Base-by-base conservation (phyloP, 2,797 vertebrate species). In the Acanthiza pusilla region DNA sequence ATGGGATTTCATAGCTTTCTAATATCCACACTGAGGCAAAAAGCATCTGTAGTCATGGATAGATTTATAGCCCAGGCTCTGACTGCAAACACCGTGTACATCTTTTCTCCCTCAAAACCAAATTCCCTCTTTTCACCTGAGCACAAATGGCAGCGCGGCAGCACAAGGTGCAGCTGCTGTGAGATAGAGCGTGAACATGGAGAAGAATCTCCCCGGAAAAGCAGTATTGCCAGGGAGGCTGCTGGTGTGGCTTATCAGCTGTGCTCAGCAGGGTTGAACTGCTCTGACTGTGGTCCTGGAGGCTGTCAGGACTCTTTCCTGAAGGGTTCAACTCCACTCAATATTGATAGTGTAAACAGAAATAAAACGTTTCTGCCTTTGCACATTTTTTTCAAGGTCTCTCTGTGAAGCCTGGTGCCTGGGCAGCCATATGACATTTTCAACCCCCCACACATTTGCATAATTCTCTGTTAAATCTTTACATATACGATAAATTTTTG, bases 101-200 rank as follows among this genome's bases (percentile, higher is more conserved):
- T 25, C 14, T 70, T 62, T 51, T 22, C 30, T 78, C 40, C 27
- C 62, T 55, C 47, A 60, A 74, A 74, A 88, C n/a, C 13, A 84
- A 88, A 71, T 63, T 54, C 65, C 57, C 30, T 55, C 63, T 57
- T 79, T 73, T 85, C 32, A 78, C 38, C 74, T 30, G 26, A 61
- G 26, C 42, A 45, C 40, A 88, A 71, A 55, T 16, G 61, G 51
- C 60, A 85, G 71, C 54, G 13, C 0, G 16, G 50, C 2, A 42
- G 30, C 43, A 77, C 53, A n/a, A 62, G 77, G 67, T 23, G 62
- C 48, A 34, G 67, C 13, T 71, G 42, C 3, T 83, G 58, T 51
- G 36, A 82, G 63, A 50, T 6, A 54, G 43, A 0, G 0, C 70
- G n/a, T 1, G 29, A 43, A n/a, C 47, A 19, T 2, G 50, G 8